Base-by-base conservation (phyloP, 2,113 vertebrate genomes). In the Pterocles gutturalis region DNA sequence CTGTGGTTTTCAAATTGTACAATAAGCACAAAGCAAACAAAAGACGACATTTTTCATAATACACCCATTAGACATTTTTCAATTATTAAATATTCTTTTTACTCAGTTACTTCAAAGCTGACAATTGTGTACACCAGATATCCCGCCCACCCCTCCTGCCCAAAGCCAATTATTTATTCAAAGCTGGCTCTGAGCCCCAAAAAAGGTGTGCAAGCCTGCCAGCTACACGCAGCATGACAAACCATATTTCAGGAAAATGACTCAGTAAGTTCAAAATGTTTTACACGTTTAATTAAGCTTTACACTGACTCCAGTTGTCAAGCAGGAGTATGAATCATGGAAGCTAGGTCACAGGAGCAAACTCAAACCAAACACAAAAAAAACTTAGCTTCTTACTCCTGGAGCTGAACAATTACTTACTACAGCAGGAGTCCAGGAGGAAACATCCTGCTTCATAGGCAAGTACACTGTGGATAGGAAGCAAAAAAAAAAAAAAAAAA, bases 211-310 rank as follows among this genome's bases (percentile, higher is more conserved):
- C 45, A 83, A 94, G 49, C 61, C 79, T 93, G 71, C 58, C 93
- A 94, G 53, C 75, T 62, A 77, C 65, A 61, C 3, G 2, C 75
- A 96, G 90, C 71, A 90, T 69, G n/a, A 88, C 26, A 90, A 81
- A 13, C 58, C 31, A 18, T 88, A 93, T 96, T 93, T 96, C 90
- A 93, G 84, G n/a, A 91, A 93, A 90, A 94, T 96, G 66, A 96
- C 65, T 96, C 95, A 96, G 29, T 71, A 89, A 84, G 77, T 94
- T 93, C 90, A 86, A 61, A 66, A 77, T 58, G 66, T 65, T 97
- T 97, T 89, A 95, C 87, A 96, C 84, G 80, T 94, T 96, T 97
- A 96, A 96, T 94, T 95, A 96, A 96, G 66, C 41, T 36, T 90
- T 93, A 88, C 82, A 6, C 62, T 89, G 80, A 80, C 78, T 79